Conservation (phyloP, 2,113 vertebrate genomes). For the Monopterus albus region DNA sequence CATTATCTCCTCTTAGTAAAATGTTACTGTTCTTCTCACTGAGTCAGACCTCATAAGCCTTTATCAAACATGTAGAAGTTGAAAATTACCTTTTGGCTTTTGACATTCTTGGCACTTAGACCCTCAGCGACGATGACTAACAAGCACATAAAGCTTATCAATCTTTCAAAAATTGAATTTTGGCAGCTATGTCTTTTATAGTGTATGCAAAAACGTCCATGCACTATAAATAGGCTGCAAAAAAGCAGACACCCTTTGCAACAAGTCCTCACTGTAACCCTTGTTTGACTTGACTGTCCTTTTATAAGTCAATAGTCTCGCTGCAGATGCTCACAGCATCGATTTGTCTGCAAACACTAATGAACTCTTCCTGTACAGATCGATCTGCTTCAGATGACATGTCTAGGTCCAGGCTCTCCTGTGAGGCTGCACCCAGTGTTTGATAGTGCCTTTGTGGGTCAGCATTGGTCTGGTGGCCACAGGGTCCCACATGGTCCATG, state of each 20-base stretch:
- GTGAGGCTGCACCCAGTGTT: conserved; percentile 72
- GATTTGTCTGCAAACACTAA: conserved; percentile 82
- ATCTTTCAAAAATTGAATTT: conserved; percentile 31
- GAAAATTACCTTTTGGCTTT: conserved; percentile 75
- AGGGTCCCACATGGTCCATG: conserved; percentile 23
- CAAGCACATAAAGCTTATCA: conserved; percentile 43
- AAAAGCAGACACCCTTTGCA: conserved; percentile 19
- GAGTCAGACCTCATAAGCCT: conserved; percentile 53
- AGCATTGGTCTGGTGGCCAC: conserved; percentile 34
- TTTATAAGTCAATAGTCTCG: conserved; percentile 84
- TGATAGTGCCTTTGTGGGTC: conserved; percentile 60
- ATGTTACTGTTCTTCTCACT: conserved; percentile 33
- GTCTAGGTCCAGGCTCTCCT: conserved; percentile 78
- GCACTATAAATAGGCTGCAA: conserved; percentile 33
- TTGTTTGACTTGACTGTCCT: conserved; percentile 32
- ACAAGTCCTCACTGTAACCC: conserved; percentile 24
- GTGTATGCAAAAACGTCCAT: conserved; percentile 46
- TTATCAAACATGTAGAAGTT: conserved; percentile 75
- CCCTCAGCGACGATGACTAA: conserved; percentile 52
- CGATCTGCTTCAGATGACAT: conserved; percentile 72
- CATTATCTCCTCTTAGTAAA: conserved; percentile 40
- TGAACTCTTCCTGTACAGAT: conserved; percentile 82
- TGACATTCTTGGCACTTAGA: conserved; percentile 78
- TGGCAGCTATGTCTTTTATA: conserved; percentile 47
- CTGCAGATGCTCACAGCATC: conserved; percentile 82